Evolutionary conservation across 1,140 invertebrate species (phyloP).

Genomic region (Leptinotarsa lineolata): DNA sequence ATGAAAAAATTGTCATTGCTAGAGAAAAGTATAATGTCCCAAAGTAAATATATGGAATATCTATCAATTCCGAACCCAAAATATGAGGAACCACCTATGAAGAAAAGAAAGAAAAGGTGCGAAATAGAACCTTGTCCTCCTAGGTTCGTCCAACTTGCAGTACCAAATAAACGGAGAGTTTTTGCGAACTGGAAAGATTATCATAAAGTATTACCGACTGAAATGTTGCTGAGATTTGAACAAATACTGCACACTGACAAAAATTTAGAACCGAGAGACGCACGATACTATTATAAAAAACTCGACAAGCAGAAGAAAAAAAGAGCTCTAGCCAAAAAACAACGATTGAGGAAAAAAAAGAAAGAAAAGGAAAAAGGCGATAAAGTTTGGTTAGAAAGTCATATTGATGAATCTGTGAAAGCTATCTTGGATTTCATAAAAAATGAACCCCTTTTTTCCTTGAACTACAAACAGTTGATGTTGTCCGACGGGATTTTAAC

Average conservation of each 20-base stretch:
- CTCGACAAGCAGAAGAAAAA: constrained; percentile 35
- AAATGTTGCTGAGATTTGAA: constrained; percentile 41
- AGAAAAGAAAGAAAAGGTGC: constrained; percentile 33
- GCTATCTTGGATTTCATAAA: constrained; percentile 41
- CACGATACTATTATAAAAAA: constrained; percentile 44
- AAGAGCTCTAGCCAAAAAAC: constrained; percentile 30
- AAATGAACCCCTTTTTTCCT: constrained; percentile 36
- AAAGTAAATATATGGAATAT: constrained; percentile 43
- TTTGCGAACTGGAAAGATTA: constrained; percentile 44
- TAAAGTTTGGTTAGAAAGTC: constrained; percentile 31
- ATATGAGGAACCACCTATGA: constrained; percentile 16
- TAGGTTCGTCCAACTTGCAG: constrained; percentile 39
- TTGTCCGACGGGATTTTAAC: constrained; percentile 44
- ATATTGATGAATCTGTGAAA: constrained; percentile 33
- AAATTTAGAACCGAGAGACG: constrained; percentile 41
- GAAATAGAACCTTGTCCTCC: constrained; percentile 42
- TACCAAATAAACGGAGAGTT: constrained; percentile 43
- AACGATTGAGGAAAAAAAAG: constrained; percentile 28
- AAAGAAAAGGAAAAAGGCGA: constrained; percentile 30
- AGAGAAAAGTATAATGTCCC: constrained; percentile 38
- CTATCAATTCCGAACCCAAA: constrained; percentile 37
- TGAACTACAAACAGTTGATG: constrained; percentile 47
- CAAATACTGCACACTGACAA: constrained; percentile 43
- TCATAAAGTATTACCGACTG: constrained; percentile 34
- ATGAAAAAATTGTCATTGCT: constrained; percentile 16